Percentiles rank a stretch among this genome's conserved stretches.
Evolutionary conservation across 2,888 invertebrate genomes (phyloP).

Genomic region (Eumerus sabulonum): DNA sequence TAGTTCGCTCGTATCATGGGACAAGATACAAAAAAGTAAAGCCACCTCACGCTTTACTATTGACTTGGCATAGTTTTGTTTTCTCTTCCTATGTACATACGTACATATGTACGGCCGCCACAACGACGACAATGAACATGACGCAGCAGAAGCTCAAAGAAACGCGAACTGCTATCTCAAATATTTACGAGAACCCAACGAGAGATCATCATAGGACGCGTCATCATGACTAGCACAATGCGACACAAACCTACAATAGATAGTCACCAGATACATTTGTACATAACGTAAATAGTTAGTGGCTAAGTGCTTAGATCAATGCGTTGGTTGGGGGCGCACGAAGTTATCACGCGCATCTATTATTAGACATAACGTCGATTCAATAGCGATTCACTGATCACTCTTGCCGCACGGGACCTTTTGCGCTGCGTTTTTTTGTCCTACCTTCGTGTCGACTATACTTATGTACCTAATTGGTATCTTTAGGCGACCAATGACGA

Average conservation of each 20-base stretch:
- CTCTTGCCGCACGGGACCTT: constrained; percentile 38
- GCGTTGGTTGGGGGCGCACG: constrained; percentile 15
- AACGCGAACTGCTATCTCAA: background rate
- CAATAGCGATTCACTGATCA: constrained; percentile 40
- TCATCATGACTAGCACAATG: background rate
- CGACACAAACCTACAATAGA: background rate
- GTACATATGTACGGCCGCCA: too few species aligned
- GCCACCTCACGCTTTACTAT: background rate
- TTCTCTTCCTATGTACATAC: too few species aligned
- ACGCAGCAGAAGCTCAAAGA: constrained; percentile 15
- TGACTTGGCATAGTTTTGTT: constrained; percentile 24
- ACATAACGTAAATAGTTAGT: background rate
- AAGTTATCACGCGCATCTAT: constrained; percentile 54
- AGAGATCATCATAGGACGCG: constrained; percentile 23
- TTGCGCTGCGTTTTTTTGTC: constrained; percentile 12
- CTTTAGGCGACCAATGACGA: constrained; percentile 22
- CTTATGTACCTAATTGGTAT: constrained; percentile 45
- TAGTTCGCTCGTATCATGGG: background rate
- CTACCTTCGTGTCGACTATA: constrained; percentile 39
- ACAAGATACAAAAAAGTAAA: too few species aligned
- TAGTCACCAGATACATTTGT: background rate
- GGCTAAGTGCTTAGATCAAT: too few species aligned
- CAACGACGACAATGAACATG: background rate
- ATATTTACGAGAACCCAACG: constrained; percentile 27
- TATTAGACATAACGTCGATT: constrained; percentile 34